Evolutionary conservation across 2,113 vertebrate genomes (phyloP).

Genomic region (Hippocampus barbouri): DNA sequence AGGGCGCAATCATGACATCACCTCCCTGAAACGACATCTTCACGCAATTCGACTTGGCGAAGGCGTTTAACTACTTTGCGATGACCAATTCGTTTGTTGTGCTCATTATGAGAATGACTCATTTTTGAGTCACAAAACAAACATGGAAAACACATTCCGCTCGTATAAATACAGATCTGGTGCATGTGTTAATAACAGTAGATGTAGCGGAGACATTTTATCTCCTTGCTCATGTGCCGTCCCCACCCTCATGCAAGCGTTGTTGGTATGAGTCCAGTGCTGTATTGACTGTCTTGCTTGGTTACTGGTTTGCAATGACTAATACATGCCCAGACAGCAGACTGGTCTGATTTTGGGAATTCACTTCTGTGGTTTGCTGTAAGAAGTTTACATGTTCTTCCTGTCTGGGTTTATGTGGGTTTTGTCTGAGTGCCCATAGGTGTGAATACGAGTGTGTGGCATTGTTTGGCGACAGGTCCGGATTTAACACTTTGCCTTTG

Average conservation of each 20-base stretch:
- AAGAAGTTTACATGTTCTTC: not conserved
- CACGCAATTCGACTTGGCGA: not conserved
- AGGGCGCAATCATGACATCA: conserved; percentile 28
- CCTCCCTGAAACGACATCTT: not conserved
- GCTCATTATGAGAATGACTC: not conserved
- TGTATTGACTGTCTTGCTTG: not conserved
- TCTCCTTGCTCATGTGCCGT: not conserved
- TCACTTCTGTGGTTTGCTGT: not conserved
- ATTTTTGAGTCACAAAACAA: not conserved
- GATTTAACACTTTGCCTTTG: not conserved
- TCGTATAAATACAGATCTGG: not conserved
- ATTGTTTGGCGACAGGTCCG: not conserved
- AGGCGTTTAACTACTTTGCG: not conserved
- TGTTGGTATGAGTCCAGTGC: not conserved
- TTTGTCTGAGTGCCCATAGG: not conserved
- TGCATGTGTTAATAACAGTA: not conserved
- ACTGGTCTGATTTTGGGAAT: not conserved
- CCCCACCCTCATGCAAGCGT: not conserved
- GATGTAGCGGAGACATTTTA: not conserved
- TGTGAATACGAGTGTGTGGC: not conserved
- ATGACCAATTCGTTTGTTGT: not conserved
- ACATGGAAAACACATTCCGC: conserved; percentile 20
- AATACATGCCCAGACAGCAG: not conserved
- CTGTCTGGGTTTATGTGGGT: not conserved
- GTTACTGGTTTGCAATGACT: not conserved